Evolutionary conservation across 2,113 vertebrate species (phyloP), one percentile per base, ranked within the genome.

Genomic region (Malurus cyaneus): DNA sequence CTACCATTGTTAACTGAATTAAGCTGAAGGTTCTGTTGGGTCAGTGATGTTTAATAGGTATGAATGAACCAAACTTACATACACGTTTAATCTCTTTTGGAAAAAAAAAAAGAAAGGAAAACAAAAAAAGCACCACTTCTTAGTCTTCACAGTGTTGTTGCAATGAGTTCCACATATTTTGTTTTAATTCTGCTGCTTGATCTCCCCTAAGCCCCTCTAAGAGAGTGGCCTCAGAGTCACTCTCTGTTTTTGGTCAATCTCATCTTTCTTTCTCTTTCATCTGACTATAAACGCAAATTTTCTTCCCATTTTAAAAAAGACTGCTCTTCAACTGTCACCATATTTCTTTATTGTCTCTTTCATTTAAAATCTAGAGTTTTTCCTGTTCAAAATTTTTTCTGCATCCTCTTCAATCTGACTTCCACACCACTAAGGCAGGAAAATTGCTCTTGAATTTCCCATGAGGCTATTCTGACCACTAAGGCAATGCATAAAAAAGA

Each of bases 401-500:
- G n/a, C 34, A 86, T 74, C 21, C 42, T 52, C 86, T 86, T 82
- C 67, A 90, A 66, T 60, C 26, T 70, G 39, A 90, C 85, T 90
- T 94, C 82, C 84, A 86, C 17, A 62, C 39, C 34, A 85, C 49
- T 89, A 65, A 76, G 54, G 54, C 74, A 93, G 57, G 70, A 60
- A 93, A 90, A 94, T 47, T 82, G 50, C 59, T 34, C 36, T 88
- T 42, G 42, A 77, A 47, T 50, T 53, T 94, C 92, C 92, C 74
- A 46, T 0, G 23, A 92, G 70, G n/a, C 57, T 60, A 53, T 77
- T 93, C 62, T 89, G 79, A 69, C 54, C 95, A 83, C 54, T 69
- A 66, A 94, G 53, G 85, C 54, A 80, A 59, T 80, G 79, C n/a
- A 86, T 59, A 69, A 87, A 95, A 69, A 42, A 85, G 62, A 87